Base-by-base conservation (phyloP, 2,113 vertebrate species). In the Macquaria ambigua region DNA sequence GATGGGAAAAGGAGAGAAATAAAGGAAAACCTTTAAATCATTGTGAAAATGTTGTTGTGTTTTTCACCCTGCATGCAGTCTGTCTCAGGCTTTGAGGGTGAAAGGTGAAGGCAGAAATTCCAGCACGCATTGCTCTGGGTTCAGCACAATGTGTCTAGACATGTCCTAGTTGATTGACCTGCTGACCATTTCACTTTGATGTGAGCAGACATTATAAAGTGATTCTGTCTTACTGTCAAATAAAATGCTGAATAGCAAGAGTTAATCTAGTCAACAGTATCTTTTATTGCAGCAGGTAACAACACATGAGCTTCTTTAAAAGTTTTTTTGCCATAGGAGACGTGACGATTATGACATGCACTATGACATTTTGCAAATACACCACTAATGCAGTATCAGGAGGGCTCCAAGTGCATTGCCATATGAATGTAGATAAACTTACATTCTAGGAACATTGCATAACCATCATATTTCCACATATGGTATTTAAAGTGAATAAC, bases 401-500 rank as follows among this genome's bases (percentile, higher is more conserved):
- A 79, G 86, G 81, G 34, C 56, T 74, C 23, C 1, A 6, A 74
- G 82, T 80, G 79, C 82, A 77, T 67, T 1, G 5, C 48, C 43
- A 73, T 63, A 74, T 48, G 64, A 52, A 72, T 63, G 52, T 21
- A 78, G 90, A 84, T 83, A 83, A 88, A 79, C 1, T 0, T 48
- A 61, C 50, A 74, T 85, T 76, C 59, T 6, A 50, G 41, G 34
- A 58, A 68, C 67, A 72, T 94, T 93, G 69, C 92, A 82, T 79
- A 92, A 92, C 64, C 39, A 67, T 52, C 73, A 39, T 46, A 86
- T 87, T 83, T 90, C 84, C 83, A 89, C 91, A 80, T 73, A 74
- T 62, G 20, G 74, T 21, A 82, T 90, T 88, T 85, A 55, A 88
- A 84, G 81, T 62, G 66, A 87, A 83, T 83, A 82, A 72, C 75